phyloP scores from a whole-genome alignment of 2,888 invertebrate genomes.

The Sturmia bella region DNA sequence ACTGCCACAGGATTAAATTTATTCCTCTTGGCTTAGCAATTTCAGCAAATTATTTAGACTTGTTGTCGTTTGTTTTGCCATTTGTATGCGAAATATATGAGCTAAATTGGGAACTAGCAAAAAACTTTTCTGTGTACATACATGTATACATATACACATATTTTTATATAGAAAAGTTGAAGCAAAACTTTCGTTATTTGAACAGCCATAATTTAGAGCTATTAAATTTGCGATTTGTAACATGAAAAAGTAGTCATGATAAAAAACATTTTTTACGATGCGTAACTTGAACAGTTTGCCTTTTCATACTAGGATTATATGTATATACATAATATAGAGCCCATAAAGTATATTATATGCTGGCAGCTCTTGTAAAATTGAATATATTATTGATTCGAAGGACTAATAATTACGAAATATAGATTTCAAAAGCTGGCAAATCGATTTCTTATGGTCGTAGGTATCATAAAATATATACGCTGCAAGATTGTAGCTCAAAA shows the following conservation, averaged over 20 bases:
- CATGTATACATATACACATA: too few relatives aligned
- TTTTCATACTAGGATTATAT: not conserved
- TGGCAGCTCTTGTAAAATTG: too few relatives aligned
- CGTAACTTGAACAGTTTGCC: too few relatives aligned
- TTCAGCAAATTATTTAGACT: constrained; percentile 25
- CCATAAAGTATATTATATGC: too few relatives aligned
- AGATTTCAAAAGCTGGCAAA: too few relatives aligned
- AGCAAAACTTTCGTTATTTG: constrained; percentile 32
- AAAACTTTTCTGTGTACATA: too few relatives aligned
- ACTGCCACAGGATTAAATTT: constrained; percentile 23
- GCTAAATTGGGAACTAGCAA: constrained; percentile 35
- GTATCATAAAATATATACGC: too few relatives aligned
- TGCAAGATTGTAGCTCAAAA: too few relatives aligned
- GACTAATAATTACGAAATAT: too few relatives aligned
- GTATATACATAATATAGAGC: too few relatives aligned
- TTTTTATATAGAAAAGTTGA: not conserved
- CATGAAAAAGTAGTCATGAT: not conserved
- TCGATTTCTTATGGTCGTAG: too few relatives aligned
- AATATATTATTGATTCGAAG: too few relatives aligned
- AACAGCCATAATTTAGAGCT: constrained; percentile 59
- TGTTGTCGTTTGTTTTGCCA: constrained; percentile 23
- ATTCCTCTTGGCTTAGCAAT: constrained; percentile 30
- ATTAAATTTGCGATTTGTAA: constrained; percentile 54
- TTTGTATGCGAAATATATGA: constrained; percentile 12
- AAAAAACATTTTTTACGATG: not conserved